Evolutionary conservation across 2,888 invertebrate species (phyloP).

Genomic region (Drosophila nr. fundita): DNA sequence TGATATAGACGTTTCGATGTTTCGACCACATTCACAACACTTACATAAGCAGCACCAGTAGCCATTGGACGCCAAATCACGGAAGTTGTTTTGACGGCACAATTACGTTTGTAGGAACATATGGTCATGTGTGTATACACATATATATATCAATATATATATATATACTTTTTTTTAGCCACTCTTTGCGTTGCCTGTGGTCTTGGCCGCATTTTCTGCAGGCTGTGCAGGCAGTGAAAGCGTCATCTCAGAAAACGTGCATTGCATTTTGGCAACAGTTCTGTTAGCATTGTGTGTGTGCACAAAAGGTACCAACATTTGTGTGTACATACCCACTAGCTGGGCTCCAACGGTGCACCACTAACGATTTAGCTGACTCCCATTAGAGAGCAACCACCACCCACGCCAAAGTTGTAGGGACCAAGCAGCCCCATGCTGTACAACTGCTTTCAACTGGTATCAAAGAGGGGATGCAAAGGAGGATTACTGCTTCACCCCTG

Average conservation of each 20-base stretch:
- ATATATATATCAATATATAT: neutral
- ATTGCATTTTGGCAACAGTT: slow-evolving; percentile 18
- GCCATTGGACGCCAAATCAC: slow-evolving; percentile 48
- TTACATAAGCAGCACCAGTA: neutral
- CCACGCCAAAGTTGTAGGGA: slow-evolving; percentile 3
- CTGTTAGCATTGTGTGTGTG: slow-evolving; percentile 1
- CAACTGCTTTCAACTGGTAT: neutral
- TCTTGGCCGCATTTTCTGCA: slow-evolving; percentile 5
- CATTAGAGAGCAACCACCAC: slow-evolving; percentile 5
- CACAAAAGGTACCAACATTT: neutral
- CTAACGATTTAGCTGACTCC: slow-evolving; percentile 9
- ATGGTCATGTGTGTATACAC: neutral
- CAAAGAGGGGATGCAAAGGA: neutral
- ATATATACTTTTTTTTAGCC: neutral
- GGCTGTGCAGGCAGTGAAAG: slow-evolving; percentile 7
- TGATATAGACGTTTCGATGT: neutral
- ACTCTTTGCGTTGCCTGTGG: neutral
- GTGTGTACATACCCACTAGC: neutral
- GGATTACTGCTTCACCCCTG: neutral
- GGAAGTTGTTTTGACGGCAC: slow-evolving; percentile 58
- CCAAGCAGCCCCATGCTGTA: neutral
- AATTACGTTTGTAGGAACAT: slow-evolving; percentile 3
- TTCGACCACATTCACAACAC: slow-evolving; percentile 1
- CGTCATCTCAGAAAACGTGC: slow-evolving; percentile 15
- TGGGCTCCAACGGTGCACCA: neutral